Evolutionary conservation across 2,888 invertebrate genomes (phyloP).

Genomic region (Tenthredo amoena): DNA sequence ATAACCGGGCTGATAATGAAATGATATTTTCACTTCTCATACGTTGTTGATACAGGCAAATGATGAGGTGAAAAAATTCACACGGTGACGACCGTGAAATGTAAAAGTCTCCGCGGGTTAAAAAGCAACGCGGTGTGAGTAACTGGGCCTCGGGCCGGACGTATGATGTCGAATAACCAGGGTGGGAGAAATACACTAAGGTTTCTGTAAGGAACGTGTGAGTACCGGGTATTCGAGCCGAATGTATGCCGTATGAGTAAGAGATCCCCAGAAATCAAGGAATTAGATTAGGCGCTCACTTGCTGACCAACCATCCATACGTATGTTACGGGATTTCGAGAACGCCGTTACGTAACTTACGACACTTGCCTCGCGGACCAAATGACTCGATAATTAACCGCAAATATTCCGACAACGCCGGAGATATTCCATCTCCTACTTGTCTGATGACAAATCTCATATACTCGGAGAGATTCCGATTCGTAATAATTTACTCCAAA

Average conservation of each 20-base stretch:
- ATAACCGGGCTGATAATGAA: not conserved
- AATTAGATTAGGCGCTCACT: conserved; percentile 37
- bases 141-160: conserved; percentile 44
- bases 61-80: conserved; percentile 13
- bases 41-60: not conserved
- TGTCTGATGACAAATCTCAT: not conserved
- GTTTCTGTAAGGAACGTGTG: conserved; percentile 22
- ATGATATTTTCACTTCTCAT: not conserved
- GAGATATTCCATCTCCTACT: not conserved
- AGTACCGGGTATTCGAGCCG: not conserved
- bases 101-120: conserved; percentile 13
- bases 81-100: conserved; percentile 12
- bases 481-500: not conserved
- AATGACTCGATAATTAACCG: conserved; percentile 24
- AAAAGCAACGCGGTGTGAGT: not conserved
- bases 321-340: conserved; percentile 23
- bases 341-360: conserved; percentile 26
- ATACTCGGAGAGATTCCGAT: not conserved
- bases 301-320: not conserved
- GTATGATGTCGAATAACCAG: not conserved
- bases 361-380: not conserved
- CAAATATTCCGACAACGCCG: not conserved
- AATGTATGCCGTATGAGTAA: conserved; percentile 35
- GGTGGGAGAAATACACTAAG: conserved; percentile 34
- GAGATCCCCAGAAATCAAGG: conserved; percentile 43